Conservation (phyloP, 2,113 vertebrate genomes). For the Onychostruthus taczanowskii region DNA sequence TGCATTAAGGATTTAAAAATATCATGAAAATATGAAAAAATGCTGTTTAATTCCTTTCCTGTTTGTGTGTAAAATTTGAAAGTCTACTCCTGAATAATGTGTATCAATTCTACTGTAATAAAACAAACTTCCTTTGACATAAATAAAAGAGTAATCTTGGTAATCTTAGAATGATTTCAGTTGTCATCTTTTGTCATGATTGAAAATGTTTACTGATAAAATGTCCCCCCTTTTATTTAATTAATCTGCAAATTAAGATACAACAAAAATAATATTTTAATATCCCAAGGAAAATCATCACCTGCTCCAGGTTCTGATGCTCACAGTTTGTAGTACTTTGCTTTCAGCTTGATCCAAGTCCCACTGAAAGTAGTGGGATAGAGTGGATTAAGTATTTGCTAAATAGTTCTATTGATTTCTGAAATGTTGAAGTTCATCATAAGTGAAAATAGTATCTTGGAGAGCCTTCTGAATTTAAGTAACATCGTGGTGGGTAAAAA, state of each 20-base stretch:
- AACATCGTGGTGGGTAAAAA: background rate
- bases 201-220: background rate
- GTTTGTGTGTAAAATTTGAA: background rate
- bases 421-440: background rate
- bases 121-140: background rate
- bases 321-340: background rate
- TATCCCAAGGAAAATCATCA: background rate
- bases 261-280: background rate
- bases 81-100: background rate
- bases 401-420: background rate
- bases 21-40: background rate
- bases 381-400: background rate
- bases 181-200: background rate
- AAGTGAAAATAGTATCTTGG: background rate
- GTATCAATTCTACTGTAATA: background rate
- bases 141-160: background rate
- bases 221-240: background rate
- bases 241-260: background rate
- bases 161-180: accelerated
- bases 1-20: background rate
- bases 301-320: background rate
- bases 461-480: background rate
- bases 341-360: background rate
- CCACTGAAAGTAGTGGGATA: background rate
- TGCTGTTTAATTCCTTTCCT: background rate